These are phyloP conservation scores for Polydrusus cervinus DNA, from an alignment of 2,888 invertebrate species.

Conservation along the genomic window DNA sequence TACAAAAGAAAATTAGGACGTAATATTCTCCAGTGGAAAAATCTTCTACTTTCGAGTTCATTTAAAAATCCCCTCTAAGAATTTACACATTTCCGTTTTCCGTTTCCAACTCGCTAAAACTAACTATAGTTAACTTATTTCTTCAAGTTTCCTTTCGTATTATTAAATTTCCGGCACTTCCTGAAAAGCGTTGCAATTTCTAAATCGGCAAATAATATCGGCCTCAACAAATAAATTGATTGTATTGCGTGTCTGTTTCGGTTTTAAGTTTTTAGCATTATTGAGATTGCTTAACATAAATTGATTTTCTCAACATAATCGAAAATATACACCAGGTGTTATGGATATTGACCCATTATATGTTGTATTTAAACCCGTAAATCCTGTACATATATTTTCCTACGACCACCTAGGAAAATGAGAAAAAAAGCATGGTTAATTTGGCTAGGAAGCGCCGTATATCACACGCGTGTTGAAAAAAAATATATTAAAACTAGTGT, in stretches of 20 bases:
- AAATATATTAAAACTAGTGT: too few relatives aligned
- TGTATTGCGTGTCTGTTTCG: conserved; percentile 5
- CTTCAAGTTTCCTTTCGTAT: conserved; percentile 7
- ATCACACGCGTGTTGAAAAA: too few relatives aligned
- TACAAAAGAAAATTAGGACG: too few relatives aligned
- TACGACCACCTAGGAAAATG: too few relatives aligned
- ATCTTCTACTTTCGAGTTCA: too few relatives aligned
- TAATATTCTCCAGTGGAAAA: too few relatives aligned
- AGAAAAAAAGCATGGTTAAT: too few relatives aligned
- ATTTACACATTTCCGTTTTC: too few relatives aligned
- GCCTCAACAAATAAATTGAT: conserved; percentile 9
- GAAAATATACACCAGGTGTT: neutral
- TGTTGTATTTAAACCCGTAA: neutral
- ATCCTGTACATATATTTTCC: too few relatives aligned
- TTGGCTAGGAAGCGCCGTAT: too few relatives aligned
- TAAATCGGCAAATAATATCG: conserved; percentile 13
- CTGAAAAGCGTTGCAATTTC: conserved; percentile 9
- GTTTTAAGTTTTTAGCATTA: conserved; percentile 11
- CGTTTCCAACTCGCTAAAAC: neutral
- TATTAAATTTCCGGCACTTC: conserved; percentile 17
- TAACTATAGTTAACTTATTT: conserved; percentile 17
- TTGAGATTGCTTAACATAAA: conserved; percentile 23
- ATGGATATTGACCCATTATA: too few relatives aligned
- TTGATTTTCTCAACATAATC: conserved; percentile 18
- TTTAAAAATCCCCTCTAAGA: too few relatives aligned